Evolutionary conservation across 2,888 invertebrate genomes (phyloP), one percentile per base, ranked within the genome.

Genomic region (Hydrotaea diabolus): DNA sequence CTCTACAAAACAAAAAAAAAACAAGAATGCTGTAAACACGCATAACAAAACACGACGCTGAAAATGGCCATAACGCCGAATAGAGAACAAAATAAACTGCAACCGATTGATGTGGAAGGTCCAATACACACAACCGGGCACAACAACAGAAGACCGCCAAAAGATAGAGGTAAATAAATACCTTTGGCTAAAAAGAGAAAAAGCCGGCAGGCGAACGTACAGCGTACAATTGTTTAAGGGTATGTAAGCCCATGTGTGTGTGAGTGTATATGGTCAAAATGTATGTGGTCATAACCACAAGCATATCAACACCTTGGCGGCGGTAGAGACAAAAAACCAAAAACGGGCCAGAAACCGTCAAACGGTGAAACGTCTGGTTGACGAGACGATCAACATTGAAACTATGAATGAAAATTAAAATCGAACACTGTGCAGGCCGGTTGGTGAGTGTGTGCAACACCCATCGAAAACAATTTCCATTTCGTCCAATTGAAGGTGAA

Each of bases 51-150:
- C 26, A n/a, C 31, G 36, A 23, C 62, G 62, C 0, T 62, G 62
- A 66, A 66, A 19, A 55, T 13, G 55, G 23, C 9, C 7, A 55
- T 9, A 55, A 66, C 17, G 39, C 31, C 62, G 39, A 66, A 43
- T 69, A 23, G 43, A 43, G 46, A 69, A 21, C 43, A 21, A 69
- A 69, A 69, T 69, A 69, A 69, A 69, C 69, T 43, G 69, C 69
- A 39, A 17, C 19, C 17, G 66, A 69, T 69, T 46, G 43, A 69
- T 69, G 69, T 19, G 19, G 36, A 66, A 46, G 69, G 69, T 69
- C 69, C 69, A 69, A 69, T 69, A 62, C 26, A 62, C 62, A 62
- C 23, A 13, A 46, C n/a, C 46, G 13, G 46, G 9, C 66, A 69
- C 17, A 26, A 21, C 55, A 55, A 49, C 23, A 64, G 43, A 43